Base-by-base conservation (phyloP, 2,797 vertebrate genomes). In the Pangasius larnaudii region DNA sequence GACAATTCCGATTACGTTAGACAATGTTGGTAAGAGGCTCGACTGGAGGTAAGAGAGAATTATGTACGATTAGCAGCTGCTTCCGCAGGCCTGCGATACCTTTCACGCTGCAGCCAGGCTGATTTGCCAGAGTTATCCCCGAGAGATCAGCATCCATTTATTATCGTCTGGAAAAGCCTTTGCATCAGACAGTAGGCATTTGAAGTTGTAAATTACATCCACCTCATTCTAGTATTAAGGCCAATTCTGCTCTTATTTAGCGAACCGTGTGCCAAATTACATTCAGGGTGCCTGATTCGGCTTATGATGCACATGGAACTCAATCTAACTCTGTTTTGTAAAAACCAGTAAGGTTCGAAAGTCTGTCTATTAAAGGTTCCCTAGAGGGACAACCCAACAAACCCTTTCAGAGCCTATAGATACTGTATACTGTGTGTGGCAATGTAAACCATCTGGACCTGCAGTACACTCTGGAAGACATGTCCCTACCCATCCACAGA, bases 1-100 rank as follows among this genome's bases (percentile, higher is more conserved):
- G 81, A 88, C 80, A 88, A 67, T 78, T 75, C 88, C 33, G 79
- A 80, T 90, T 75, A 71, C 36, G 46, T 49, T 88, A 69, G 82
- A 83, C 59, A 36, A 24, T 27, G 59, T 53, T 61, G n/a, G 88
- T 84, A 39, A 71, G 58, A 87, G 61, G 56, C 49, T 58, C 58
- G 51, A 56, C 63, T 77, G 59, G 65, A 83, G 42, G 19, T 79
- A 18, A 53, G 6, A 63, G 11, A 79, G 39, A 80, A 71, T 72
- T 42, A 49, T 24, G n/a, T 19, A 72, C 36, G 71, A 85, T 85
- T 79, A 72, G 81, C 81, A 80, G 74, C 81, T 87, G 85, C 79
- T 79, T 86, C 72, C 46, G 30, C 63, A 53, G 53, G 53, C 46
- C 53, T 30, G 36, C 10, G 2, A 42, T 79, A 80, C 71, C 36